Evolutionary conservation across 2,888 invertebrate species (phyloP).

Genomic region (Lochmaea crataegi): DNA sequence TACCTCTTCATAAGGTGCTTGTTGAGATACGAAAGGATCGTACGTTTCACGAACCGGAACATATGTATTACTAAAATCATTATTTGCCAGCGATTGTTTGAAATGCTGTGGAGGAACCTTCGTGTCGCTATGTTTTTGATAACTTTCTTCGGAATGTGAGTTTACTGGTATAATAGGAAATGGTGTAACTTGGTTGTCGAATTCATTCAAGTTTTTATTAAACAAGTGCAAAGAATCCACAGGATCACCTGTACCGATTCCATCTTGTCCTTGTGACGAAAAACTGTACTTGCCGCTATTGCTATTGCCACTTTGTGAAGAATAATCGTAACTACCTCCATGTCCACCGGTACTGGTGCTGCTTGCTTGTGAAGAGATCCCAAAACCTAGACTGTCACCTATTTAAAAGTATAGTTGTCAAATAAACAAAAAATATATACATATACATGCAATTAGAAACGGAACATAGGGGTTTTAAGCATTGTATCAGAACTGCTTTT

Average conservation of each 20-base stretch:
- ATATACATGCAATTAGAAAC: too few relatives aligned
- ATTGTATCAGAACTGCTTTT: too few relatives aligned
- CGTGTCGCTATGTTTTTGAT: background rate
- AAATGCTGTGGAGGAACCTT: background rate
- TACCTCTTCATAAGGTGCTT: background rate
- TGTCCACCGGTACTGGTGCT: background rate
- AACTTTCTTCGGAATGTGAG: background rate
- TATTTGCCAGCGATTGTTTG: background rate
- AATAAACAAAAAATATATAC: too few relatives aligned
- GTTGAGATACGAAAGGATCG: background rate
- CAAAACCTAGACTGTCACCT: conserved; percentile 1
- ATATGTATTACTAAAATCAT: background rate
- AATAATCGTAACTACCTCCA: background rate
- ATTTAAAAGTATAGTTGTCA: background rate
- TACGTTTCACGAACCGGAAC: background rate
- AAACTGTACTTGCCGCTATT: background rate
- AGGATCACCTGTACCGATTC: background rate
- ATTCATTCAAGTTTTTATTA: conserved; percentile 12
- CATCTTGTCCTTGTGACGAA: background rate
- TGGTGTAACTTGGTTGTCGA: background rate
- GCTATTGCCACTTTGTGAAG: background rate
- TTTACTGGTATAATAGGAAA: conserved; percentile 22
- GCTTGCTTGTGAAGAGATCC: background rate
- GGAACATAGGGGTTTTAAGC: too few relatives aligned
- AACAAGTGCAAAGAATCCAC: conserved; percentile 7